Base-by-base conservation (phyloP, 2,113 vertebrate genomes). In the Osmerus eperlanus region DNA sequence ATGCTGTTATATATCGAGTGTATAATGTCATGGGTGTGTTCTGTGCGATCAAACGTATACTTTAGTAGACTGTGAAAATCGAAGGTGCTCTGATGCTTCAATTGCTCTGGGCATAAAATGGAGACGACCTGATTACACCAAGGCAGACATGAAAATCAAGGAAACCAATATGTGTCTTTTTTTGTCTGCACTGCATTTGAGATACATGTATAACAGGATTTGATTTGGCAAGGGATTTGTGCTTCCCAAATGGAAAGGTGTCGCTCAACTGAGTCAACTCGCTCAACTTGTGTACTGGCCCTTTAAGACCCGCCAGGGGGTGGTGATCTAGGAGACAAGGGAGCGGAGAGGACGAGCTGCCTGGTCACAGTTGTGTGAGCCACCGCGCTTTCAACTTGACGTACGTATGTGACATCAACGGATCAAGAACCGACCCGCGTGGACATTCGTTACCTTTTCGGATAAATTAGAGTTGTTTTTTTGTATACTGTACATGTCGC, bases 1-100 rank as follows among this genome's bases (percentile, higher is more conserved):
- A 66, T 76, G 73, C 64, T 84, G 79, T 81, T 76, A 71, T 76
- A 80, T 80, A 78, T 60, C 78, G 73, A 80, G 72, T 84, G 78
- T 81, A 74, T 81, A 76, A 73, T 78, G 75, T 67, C 81, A 83
- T 76, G 76, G 67, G 55, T 78, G 78, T 81, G 74, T 65, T 78
- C 51, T 75, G 70, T 81, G 79, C 78, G 76, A 80, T 78, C 25
- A 75, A 73, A 73, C 75, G 66, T 84, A 80, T 84, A 69, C 77
- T 84, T 79, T 71, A 81, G 64, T 62, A 73, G 65, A 68, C 53
- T 51, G 69, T 25, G 65, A 66, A 29, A 66, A 13, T 72, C 56
- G 29, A 66, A 79, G 67, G 23, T 66, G 59, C 21, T 73, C 18
- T 59, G 60, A 62, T 64, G 53, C 55, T 53, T 41, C 74, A 41